Evolutionary conservation across 2,888 invertebrate genomes (phyloP).

Genomic region (Agrenia bidenticulata): DNA sequence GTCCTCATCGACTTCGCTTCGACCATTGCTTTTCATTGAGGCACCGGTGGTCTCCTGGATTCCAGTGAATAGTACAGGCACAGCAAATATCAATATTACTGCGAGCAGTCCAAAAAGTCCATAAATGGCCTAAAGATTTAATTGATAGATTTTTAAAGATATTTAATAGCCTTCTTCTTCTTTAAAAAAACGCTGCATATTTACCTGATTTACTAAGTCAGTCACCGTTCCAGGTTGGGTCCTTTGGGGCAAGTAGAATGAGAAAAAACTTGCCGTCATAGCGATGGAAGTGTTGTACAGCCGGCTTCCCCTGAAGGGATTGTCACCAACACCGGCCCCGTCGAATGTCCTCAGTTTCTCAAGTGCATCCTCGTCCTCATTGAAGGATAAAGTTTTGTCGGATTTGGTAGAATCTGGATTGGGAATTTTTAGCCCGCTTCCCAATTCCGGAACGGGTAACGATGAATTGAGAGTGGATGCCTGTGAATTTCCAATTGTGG

Average conservation of each 20-base stretch:
- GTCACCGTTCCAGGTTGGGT: conserved; percentile 26
- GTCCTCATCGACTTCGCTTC: conserved; percentile 22
- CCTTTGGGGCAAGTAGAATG: conserved; percentile 27
- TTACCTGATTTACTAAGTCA: conserved; percentile 44
- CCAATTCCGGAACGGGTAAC: too few species aligned
- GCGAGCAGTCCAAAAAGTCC: conserved; percentile 35
- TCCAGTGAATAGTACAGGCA: conserved; percentile 35
- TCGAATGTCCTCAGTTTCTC: conserved; percentile 31
- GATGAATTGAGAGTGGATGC: too few species aligned
- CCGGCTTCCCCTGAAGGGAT: background rate
- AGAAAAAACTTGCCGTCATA: conserved; percentile 28
- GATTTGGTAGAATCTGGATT: too few species aligned
- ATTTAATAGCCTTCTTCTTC: too few species aligned
- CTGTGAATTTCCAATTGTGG: too few species aligned
- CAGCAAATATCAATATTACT: conserved; percentile 26
- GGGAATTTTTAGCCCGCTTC: too few species aligned
- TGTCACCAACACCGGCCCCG: conserved; percentile 13
- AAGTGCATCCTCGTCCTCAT: conserved; percentile 25
- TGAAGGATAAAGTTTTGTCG: too few species aligned
- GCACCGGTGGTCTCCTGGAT: conserved; percentile 26
- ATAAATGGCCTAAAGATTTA: conserved; percentile 30
- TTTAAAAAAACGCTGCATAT: too few species aligned
- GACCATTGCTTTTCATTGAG: background rate
- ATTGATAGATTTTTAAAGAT: too few species aligned
- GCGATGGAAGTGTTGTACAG: conserved; percentile 42